Evolutionary conservation across 2,113 vertebrate genomes (phyloP), one percentile per base, ranked within the genome.

Genomic region (Eonycteris spelaea): DNA sequence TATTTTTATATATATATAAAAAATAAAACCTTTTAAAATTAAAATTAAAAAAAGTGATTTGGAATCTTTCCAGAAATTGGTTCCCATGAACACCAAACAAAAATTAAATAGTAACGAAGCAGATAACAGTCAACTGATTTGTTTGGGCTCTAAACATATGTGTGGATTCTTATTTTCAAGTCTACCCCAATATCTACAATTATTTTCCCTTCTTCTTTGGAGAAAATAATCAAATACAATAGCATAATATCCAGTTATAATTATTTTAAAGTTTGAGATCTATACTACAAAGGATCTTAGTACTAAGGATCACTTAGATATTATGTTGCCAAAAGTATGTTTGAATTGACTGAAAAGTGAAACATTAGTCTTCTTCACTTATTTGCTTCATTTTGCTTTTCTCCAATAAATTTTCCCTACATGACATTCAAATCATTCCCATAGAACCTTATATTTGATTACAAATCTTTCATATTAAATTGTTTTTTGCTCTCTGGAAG

Each of bases 361-460:
- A 93, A 78, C 18, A 86, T 75, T 48, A 68, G 12, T 88, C 73
- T 91, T 73, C 3, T 68, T 79, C 48, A 38, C 24, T 73, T 95
- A 83, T 91, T 92, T 89, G 45, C 18, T 97, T 79, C 30, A 35
- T 78, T 95, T 94, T 93, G 7, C 3, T 86, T 57, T 94, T 89
- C 26, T 53, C 26, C 40, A 68, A n/a, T 75, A 83, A 85, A 70
- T 51, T 90, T 70, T 57, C 51, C 26, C 84, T 75, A 18, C 15
- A 45, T 53, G 13, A 11, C n/a, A 45, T 53, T 88, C 63, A 86
- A 70, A 91, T 48, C 7, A 86, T 43, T 71, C 16, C 11, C 26
- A 43, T 13, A 90, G 59, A 87, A 40, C 24, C 26, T 61, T 63
- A 71, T 28, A 53, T 28, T 33, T 11, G 30, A 28, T 51, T 94